Base-by-base conservation (phyloP, 2,113 vertebrate species). In the Ciconia stormi region DNA sequence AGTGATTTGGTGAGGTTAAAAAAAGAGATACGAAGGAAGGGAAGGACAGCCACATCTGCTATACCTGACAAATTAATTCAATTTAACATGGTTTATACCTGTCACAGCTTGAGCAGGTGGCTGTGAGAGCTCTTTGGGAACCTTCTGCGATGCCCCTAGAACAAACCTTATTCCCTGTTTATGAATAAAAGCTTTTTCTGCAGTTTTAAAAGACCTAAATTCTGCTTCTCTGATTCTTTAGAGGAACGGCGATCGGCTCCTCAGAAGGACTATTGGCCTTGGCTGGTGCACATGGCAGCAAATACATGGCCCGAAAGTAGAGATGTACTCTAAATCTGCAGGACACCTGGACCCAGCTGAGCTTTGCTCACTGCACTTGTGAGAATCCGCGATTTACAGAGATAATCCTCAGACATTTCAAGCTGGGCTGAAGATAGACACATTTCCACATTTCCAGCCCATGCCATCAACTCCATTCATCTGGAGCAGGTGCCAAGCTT, bases 381-480 rank as follows among this genome's bases (percentile, higher is more conserved):
- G 10, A 92, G 78, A 93, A 87, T 84, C 71, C 6, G 0, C 3
- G 32, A 85, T 93, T 95, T 92, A 91, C 62, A 82, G 81, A 88
- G 94, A 93, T 95, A 95, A 97, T 96, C 94, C 95, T 95, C 95
- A 93, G 92, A 90, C 89, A 40, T 96, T 96, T 96, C 95, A 76
- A 94, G 82, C 86, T 86, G 95, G 47, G 94, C 91, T 88, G 84
- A 80, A 88, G 96, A 95, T 2, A 91, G 93, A 96, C 73, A 69
- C 46, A 77, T 93, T 95, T 97, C 73, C 73, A 69, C 46, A 77
- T 93, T 95, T 97, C 73, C 62, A 97, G 95, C 74, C 96, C 26
- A 58, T 98, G 97, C 98, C 97, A 97, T 98, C 97, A 94, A 65
- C 87, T 92, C 94, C 91, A 96, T 94, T 96, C 93, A 97, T 96